Evolutionary conservation across 2,113 vertebrate species (phyloP), one percentile per base, ranked within the genome.

Genomic region (Zosterops japonicus): DNA sequence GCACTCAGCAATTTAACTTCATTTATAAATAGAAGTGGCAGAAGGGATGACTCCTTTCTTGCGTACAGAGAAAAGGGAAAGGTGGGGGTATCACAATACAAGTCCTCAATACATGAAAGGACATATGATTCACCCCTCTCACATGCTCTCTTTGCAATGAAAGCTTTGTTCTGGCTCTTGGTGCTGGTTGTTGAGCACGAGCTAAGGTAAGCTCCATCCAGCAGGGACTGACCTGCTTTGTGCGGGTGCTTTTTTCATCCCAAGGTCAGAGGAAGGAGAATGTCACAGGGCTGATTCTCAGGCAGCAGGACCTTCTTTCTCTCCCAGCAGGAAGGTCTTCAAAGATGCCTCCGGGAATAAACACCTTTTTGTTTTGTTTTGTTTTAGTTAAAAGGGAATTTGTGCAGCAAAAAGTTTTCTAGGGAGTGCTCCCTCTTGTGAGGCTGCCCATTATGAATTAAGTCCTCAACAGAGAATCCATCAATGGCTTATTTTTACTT

Each of bases 81-180:
- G 50, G 59, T 31, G 56, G 68, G 47, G 71, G 14, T 49, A 87
- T 57, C 59, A 74, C 36, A 13, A 36, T 36, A 36, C 36, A n/a
- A 88, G 63, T 56, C 88, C 71, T 85, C 84, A 72, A 4, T 72
- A 27, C 33, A 33, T 22, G 33, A 76, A 87, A 89, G 87, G 71
- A 77, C 81, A 72, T 39, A 44, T 77, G 75, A 91, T 77, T 94
- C 94, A 90, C 50, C 72, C 59, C 47, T 93, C 70, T 94, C 72
- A 90, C 75, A 50, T 83, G 88, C 33, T 90, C 46, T 24, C 23
- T 49, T 46, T 80, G 65, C 41, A 72, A 5, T 3, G 44, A 36
- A 68, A 76, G 55, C 90, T 92, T 86, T 83, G 71, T 75, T 83
- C 50, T 18, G 9, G 46, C 47, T 61, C 12, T 25, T 57, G 25